Evolutionary conservation across 2,113 vertebrate genomes (phyloP).

Genomic region (Elanoides forficatus): DNA sequence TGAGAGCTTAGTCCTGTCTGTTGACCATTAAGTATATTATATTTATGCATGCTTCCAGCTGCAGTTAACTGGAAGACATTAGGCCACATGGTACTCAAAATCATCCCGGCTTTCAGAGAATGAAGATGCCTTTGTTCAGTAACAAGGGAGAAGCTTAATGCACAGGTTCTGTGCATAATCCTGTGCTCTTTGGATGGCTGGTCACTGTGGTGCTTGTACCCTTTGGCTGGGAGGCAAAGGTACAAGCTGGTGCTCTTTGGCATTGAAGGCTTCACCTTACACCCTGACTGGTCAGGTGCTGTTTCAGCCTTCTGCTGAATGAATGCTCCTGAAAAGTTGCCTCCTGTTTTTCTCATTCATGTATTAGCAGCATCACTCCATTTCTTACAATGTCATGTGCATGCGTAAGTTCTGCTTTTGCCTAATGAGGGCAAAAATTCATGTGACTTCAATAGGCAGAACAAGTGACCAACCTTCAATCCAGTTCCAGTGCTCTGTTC

Average conservation of each 20-base stretch:
- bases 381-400: background rate
- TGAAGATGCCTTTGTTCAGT: background rate
- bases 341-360: background rate
- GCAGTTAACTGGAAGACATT: background rate
- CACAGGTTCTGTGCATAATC: background rate
- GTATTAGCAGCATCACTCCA: background rate
- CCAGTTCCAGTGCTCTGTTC: background rate
- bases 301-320: background rate
- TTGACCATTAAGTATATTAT: background rate
- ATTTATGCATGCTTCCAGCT: background rate
- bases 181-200: background rate
- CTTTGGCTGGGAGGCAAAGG: background rate
- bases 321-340: background rate
- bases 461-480: background rate
- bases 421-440: background rate
- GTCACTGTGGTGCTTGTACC: background rate
- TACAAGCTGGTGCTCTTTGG: background rate
- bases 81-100: background rate
- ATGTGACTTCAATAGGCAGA: background rate
- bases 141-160: background rate
- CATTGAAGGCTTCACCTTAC: background rate
- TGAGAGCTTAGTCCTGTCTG: background rate
- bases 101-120: background rate
- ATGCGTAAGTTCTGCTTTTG: background rate
- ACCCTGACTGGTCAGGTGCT: background rate